Conservation (phyloP, 2,888 invertebrate genomes). For the Mechanitis mazaeus region DNA sequence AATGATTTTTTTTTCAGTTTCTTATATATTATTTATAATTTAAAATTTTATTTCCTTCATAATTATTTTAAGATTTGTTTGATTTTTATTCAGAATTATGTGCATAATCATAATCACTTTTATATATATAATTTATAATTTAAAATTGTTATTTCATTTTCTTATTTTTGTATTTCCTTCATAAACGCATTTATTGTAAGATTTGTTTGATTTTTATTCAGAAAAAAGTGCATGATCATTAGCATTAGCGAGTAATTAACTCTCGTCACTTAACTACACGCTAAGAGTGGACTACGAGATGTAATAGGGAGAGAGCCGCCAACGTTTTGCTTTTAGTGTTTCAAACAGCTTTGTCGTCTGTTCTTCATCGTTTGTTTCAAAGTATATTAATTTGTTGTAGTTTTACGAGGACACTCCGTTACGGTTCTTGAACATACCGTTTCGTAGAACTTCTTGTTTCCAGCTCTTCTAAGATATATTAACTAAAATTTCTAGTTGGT, state of each 20-base stretch:
- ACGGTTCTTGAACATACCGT: slow-evolving; percentile 11
- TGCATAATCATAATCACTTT: too few relatives aligned
- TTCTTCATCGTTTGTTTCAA: slow-evolving; percentile 17
- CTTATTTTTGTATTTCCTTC: too few relatives aligned
- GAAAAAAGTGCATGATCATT: slow-evolving; percentile 16
- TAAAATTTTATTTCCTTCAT: too few relatives aligned
- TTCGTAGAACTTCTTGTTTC: not conserved
- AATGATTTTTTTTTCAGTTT: too few relatives aligned
- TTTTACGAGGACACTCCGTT: slow-evolving; percentile 15
- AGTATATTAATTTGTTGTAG: slow-evolving; percentile 18
- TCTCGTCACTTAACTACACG: slow-evolving; percentile 19
- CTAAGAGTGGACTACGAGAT: slow-evolving; percentile 20
- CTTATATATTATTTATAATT: too few relatives aligned
- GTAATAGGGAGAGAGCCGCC: slow-evolving; percentile 15
- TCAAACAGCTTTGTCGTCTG: slow-evolving; percentile 8
- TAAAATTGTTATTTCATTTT: too few relatives aligned
- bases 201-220: slow-evolving; percentile 12
- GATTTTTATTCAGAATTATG: too few relatives aligned
- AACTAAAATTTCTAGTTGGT: not conserved
- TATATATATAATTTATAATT: too few relatives aligned
- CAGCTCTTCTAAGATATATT: not conserved
- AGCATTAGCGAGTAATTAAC: slow-evolving; percentile 22
- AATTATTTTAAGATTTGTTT: too few relatives aligned
- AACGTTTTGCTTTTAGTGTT: slow-evolving; percentile 10
- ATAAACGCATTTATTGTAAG: not conserved